Conservation (phyloP, 2,888 invertebrate species). For the Reticulitermes lucifugus region DNA sequence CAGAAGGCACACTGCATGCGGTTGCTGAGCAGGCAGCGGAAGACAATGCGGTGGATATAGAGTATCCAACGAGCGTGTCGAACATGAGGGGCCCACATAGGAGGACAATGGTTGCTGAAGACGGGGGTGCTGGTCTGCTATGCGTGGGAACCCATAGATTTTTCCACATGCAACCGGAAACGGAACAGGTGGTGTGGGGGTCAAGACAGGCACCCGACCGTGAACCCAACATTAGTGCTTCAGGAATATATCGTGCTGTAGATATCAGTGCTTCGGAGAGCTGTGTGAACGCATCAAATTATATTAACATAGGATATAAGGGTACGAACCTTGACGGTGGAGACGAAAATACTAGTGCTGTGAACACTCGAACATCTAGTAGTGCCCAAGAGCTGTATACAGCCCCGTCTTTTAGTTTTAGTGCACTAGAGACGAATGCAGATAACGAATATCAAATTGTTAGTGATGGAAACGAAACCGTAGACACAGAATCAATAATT, state of each 20-base stretch:
- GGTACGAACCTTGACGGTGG: too few species aligned
- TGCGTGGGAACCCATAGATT: slow-evolving; percentile 18
- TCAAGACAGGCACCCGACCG: slow-evolving; percentile 10
- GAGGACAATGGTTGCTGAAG: not conserved
- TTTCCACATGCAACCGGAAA: slow-evolving; percentile 24
- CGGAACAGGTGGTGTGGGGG: slow-evolving; percentile 7
- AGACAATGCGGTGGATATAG: not conserved
- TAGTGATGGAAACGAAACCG: not conserved
- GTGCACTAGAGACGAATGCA: not conserved
- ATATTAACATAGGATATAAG: too few species aligned
- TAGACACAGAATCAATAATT: not conserved
- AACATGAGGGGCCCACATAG: too few species aligned
- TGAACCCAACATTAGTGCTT: not conserved
- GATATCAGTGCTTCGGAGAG: too few species aligned
- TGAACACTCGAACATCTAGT: not conserved
- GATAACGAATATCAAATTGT: too few species aligned
- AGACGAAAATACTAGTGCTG: too few species aligned
- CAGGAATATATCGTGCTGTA: too few species aligned
- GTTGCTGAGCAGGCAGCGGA: not conserved
- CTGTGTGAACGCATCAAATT: too few species aligned
- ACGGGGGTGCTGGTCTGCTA: not conserved
- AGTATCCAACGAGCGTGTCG: slow-evolving; percentile 8
- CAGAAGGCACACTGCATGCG: too few species aligned
- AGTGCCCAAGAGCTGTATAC: not conserved
- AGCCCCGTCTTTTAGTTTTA: not conserved